These are phyloP conservation scores for Haemorhous mexicanus DNA, from an alignment of 2,113 vertebrate genomes.

Conservation along the genomic window DNA sequence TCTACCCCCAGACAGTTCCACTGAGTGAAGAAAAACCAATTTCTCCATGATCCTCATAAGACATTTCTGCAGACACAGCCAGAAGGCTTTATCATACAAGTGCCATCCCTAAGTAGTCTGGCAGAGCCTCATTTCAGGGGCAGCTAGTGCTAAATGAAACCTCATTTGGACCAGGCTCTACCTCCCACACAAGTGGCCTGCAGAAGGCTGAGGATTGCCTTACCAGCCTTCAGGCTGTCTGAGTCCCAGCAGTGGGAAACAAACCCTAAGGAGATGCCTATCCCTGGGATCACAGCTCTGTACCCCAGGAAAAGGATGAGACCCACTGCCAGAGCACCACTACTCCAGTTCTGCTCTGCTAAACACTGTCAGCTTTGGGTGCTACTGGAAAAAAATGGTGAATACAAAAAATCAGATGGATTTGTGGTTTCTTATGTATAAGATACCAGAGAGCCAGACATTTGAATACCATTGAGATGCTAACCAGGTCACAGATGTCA, in stretches of 20 bases:
- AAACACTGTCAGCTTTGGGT: not conserved
- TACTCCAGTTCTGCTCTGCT: not conserved
- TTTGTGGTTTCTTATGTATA: not conserved
- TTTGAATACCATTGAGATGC: not conserved
- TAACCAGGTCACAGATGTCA: not conserved
- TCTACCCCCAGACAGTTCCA: rapidly evolving
- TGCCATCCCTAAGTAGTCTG: not conserved
- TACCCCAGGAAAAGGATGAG: not conserved
- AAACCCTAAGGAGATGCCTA: not conserved
- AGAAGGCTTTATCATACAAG: not conserved
- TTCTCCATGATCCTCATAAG: not conserved
- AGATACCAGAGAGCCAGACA: not conserved
- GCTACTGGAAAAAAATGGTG: not conserved
- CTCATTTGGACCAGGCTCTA: not conserved
- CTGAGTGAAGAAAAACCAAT: not conserved
- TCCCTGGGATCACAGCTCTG: not conserved
- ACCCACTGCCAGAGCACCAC: not conserved
- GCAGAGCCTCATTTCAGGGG: not conserved
- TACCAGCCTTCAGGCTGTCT: not conserved
- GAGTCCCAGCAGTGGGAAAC: not conserved
- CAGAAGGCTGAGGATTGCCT: not conserved
- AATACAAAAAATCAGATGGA: not conserved
- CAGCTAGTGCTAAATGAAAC: not conserved
- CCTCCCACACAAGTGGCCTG: not conserved
- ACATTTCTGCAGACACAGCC: not conserved